Conservation (phyloP, 2,888 invertebrate genomes). For the Spilarctia lutea region DNA sequence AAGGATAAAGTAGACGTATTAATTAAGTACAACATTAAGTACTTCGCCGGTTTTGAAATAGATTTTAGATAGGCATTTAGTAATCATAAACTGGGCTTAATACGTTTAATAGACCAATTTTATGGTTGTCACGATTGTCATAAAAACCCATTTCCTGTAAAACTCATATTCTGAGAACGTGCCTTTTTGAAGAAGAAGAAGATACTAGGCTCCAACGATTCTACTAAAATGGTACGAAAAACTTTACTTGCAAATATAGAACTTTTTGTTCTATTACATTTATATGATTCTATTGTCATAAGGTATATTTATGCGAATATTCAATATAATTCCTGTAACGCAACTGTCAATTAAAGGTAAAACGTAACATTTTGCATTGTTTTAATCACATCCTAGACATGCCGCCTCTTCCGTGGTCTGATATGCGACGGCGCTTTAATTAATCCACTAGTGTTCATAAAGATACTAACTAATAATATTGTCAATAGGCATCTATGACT, state of each 20-base stretch:
- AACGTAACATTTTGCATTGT: slow-evolving; percentile 12
- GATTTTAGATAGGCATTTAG: background rate
- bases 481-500: background rate
- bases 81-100: too few relatives aligned
- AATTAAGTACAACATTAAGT: too few relatives aligned
- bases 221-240: slow-evolving; percentile 10
- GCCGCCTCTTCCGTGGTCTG: background rate
- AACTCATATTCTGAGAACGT: background rate
- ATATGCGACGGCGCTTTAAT: background rate
- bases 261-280: too few relatives aligned
- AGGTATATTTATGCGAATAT: background rate
- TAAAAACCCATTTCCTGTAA: background rate
- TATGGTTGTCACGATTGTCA: background rate
- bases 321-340: background rate
- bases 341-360: slow-evolving; percentile 2
- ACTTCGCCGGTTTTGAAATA: background rate
- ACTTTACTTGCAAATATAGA: background rate
- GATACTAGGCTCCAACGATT: background rate
- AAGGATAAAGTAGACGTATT: too few relatives aligned
- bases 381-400: too few relatives aligned
- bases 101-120: background rate
- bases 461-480: background rate
- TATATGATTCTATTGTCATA: background rate
- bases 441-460: background rate
- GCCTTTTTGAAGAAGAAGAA: background rate